Conservation (phyloP, 2,797 vertebrate species). For the Sparidentex hasta region DNA sequence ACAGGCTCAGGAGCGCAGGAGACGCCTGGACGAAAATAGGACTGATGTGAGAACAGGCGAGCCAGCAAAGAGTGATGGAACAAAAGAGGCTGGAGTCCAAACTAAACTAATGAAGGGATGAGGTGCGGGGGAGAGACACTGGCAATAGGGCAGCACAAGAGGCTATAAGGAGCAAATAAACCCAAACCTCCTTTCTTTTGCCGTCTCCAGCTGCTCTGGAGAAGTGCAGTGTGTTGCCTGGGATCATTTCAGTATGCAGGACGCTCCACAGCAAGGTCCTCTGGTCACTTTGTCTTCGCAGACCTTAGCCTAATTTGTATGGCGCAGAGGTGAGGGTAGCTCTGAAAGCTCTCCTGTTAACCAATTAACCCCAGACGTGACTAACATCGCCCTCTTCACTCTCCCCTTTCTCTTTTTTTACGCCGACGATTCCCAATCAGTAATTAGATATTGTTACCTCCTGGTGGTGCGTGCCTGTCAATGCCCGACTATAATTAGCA, state of each 20-base stretch:
- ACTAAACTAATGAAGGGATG: too few relatives aligned
- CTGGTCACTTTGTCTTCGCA: not conserved
- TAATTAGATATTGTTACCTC: conserved; percentile 45
- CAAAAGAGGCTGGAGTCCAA: too few relatives aligned
- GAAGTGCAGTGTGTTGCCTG: not conserved
- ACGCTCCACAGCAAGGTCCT: conserved; percentile 5
- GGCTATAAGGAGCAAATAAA: too few relatives aligned
- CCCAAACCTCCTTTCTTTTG: not conserved
- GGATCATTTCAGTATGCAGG: not conserved
- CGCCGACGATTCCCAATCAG: conserved; percentile 23
- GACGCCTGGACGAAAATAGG: too few relatives aligned
- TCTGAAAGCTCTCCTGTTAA: conserved; percentile 24
- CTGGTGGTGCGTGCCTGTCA: conserved; percentile 22
- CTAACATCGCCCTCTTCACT: conserved; percentile 16
- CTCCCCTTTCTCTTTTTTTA: conserved; percentile 7
- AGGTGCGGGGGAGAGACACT: too few relatives aligned
- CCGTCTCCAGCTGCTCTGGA: not conserved
- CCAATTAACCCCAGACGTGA: conserved; percentile 42
- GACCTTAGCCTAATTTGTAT: not conserved
- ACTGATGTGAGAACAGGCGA: too few relatives aligned
- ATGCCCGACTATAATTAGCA: conserved; percentile 53
- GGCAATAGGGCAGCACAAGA: too few relatives aligned
- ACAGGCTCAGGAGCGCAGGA: too few relatives aligned
- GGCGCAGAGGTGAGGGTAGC: conserved; percentile 20
- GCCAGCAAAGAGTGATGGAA: too few relatives aligned